Evolutionary conservation across 2,113 vertebrate species (phyloP).

Genomic region (Dasypus novemcinctus): DNA sequence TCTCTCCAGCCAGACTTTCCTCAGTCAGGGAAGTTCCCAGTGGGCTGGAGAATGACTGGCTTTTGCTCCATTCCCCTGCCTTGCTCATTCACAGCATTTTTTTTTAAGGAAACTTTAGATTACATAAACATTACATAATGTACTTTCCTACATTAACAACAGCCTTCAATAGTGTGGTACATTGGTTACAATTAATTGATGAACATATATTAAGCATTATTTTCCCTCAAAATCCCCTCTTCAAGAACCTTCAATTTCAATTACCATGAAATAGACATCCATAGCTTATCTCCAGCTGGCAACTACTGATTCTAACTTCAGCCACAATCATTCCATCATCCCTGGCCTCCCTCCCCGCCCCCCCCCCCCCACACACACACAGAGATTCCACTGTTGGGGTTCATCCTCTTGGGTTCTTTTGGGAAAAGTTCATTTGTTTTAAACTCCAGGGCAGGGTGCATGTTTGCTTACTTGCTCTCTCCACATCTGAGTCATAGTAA

Average conservation of each 20-base stretch:
- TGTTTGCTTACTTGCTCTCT: background rate
- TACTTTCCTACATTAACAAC: no score
- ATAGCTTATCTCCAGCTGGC: background rate
- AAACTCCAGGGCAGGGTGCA: background rate
- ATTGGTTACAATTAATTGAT: no score
- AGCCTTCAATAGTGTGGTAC: no score
- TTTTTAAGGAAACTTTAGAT: no score
- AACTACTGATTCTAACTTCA: background rate
- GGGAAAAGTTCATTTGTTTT: background rate
- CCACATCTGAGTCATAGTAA: background rate
- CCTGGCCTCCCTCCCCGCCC: no score
- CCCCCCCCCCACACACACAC: background rate
- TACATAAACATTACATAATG: no score
- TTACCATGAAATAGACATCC: background rate
- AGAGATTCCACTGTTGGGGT: no score
- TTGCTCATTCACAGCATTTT: background rate
- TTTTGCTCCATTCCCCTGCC: background rate
- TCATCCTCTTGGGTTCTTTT: background rate
- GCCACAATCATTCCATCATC: no score
- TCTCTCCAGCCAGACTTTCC: background rate
- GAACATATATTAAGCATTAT: no score
- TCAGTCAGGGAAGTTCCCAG: background rate
- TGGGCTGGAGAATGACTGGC: no score
- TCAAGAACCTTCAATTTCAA: background rate
- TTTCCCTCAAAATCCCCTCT: background rate